Percentiles rank a stretch among this genome's conserved stretches.
Conservation (phyloP, 1,140 invertebrate genomes). For the Drosophila santomea region DNA sequence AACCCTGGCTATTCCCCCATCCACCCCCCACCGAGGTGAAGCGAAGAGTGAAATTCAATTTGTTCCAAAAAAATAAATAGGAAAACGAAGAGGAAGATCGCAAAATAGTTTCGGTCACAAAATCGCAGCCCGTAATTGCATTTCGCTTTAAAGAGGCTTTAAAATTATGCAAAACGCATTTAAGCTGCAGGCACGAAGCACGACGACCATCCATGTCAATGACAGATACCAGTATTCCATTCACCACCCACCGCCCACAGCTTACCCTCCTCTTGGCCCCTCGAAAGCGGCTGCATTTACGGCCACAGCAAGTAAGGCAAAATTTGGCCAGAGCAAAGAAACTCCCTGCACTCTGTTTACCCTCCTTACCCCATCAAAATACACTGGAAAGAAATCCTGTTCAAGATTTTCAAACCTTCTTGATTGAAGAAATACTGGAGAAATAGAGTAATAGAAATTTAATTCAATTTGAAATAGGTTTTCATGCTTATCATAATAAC, state of each 20-base stretch:
- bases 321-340: constrained; percentile 42
- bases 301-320: constrained; percentile 54
- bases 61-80: constrained; percentile 27
- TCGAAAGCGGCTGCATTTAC: constrained; percentile 31
- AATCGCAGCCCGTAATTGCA: constrained; percentile 51
- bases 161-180: constrained; percentile 75
- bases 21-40: background rate
- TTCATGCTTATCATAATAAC: no score
- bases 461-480: no score
- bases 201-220: constrained; percentile 70
- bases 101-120: constrained; percentile 54
- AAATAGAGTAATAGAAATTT: background rate
- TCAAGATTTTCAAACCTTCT: no score
- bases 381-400: background rate
- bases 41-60: constrained; percentile 69
- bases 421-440: background rate
- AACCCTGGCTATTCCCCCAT: background rate
- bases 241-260: background rate
- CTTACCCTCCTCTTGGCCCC: constrained; percentile 2
- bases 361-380: background rate
- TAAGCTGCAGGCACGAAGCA: constrained; percentile 58
- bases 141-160: constrained; percentile 57
- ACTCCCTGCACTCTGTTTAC: background rate
- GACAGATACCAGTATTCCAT: constrained; percentile 48
- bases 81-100: constrained; percentile 1